These are phyloP conservation scores for Theristicus caerulescens DNA, from an alignment of 2,113 vertebrate species.

Conservation along the genomic window DNA sequence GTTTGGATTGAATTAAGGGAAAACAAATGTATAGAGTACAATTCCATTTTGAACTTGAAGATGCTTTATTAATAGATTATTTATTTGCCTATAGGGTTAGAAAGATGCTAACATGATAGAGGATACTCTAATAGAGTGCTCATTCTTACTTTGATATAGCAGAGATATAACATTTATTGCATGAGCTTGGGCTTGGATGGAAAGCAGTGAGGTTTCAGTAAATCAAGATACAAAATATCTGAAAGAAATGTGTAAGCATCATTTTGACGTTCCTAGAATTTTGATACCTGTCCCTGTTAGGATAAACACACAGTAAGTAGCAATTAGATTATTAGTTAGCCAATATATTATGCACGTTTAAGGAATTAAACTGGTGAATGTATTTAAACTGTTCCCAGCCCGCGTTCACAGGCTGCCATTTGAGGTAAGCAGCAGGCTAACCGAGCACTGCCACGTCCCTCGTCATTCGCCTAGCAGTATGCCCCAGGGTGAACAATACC, in stretches of 20 bases:
- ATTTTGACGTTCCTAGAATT: not conserved
- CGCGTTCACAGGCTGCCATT: not conserved
- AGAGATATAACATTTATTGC: not conserved
- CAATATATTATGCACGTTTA: not conserved
- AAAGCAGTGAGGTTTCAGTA: not conserved
- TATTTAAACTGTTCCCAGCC: not conserved
- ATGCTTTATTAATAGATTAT: not conserved
- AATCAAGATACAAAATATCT: not conserved
- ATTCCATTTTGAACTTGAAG: not conserved
- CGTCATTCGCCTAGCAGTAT: fast-evolving
- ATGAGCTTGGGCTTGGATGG: not conserved
- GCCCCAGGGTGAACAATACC: not conserved
- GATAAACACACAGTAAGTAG: not conserved
- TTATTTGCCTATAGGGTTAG: constrained; percentile 8
- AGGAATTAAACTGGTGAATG: not conserved
- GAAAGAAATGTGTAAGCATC: not conserved
- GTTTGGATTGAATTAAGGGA: not conserved
- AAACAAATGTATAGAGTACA: not conserved
- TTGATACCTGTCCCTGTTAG: not conserved
- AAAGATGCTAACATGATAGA: not conserved
- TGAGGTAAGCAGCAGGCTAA: not conserved
- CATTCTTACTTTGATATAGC: not conserved
- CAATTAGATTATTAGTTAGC: not conserved
- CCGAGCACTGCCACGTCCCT: fast-evolving
- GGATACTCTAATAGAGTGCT: not conserved